Conservation (phyloP, 2,113 vertebrate species). For the Neodon shergylaensis region DNA sequence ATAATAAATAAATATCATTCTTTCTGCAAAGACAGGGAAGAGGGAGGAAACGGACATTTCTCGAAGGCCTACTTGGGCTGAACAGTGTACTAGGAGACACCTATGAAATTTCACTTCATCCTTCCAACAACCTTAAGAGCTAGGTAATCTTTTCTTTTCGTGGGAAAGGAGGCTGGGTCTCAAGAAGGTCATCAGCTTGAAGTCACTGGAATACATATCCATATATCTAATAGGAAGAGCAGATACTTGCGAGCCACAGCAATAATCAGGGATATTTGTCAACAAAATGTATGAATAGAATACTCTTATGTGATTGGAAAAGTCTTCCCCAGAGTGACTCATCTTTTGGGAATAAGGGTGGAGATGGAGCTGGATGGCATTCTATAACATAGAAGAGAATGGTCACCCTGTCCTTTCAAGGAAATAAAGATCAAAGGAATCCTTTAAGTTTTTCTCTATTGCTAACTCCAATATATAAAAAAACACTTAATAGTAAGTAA, state of each 20-base stretch:
- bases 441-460: constrained; percentile 8
- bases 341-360: constrained; percentile 23
- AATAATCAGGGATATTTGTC: neutral
- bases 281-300: neutral
- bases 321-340: neutral
- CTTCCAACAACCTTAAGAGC: constrained; percentile 10
- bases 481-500: neutral
- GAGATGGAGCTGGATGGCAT: neutral
- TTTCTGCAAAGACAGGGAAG: constrained; percentile 44
- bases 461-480: neutral
- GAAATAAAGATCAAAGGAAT: constrained; percentile 7
- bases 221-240: neutral
- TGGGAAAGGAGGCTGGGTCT: neutral
- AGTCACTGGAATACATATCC: constrained; percentile 29
- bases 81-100: neutral
- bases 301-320: neutral
- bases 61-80: neutral
- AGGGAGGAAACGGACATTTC: constrained; percentile 6
- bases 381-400: constrained; percentile 29
- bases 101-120: constrained; percentile 32
- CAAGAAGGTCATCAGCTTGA: constrained; percentile 34
- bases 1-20: neutral
- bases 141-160: constrained; percentile 25
- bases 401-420: neutral
- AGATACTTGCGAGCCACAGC: neutral